Percentiles rank a stretch among this genome's conserved stretches.
Evolutionary conservation across 2,797 vertebrate genomes (phyloP).

Genomic region (Parambassis ranga): DNA sequence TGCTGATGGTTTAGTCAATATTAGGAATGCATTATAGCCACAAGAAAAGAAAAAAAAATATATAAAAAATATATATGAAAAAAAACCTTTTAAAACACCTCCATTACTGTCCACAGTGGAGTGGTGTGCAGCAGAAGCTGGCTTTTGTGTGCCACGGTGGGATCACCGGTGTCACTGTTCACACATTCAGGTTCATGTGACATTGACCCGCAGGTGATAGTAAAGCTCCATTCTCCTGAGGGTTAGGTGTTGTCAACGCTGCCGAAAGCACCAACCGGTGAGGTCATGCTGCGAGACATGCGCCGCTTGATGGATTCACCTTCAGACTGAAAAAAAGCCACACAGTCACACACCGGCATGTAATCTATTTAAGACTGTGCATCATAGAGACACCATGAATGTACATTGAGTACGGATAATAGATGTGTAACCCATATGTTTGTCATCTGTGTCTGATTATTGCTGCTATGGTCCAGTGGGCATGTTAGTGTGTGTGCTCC

Average conservation of each 20-base stretch:
- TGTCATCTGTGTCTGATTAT: slow-evolving; percentile 63
- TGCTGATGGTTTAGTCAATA: too few species aligned
- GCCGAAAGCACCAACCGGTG: slow-evolving; percentile 33
- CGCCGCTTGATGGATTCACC: slow-evolving; percentile 24
- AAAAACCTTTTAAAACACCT: neutral
- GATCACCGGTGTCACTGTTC: slow-evolving; percentile 61
- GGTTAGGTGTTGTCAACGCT: slow-evolving; percentile 41
- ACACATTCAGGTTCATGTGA: slow-evolving; percentile 63
- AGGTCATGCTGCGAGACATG: slow-evolving; percentile 21
- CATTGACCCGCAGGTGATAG: slow-evolving; percentile 54
- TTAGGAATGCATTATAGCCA: too few species aligned
- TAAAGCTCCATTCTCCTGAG: slow-evolving; percentile 35
- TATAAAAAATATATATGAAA: too few species aligned
- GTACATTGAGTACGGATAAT: slow-evolving; percentile 17
- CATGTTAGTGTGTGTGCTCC: slow-evolving; percentile 48
- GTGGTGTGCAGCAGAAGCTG: neutral
- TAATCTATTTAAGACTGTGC: slow-evolving; percentile 24
- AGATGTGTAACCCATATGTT: slow-evolving; percentile 61
- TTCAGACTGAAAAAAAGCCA: slow-evolving; percentile 16
- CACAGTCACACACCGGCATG: slow-evolving; percentile 7
- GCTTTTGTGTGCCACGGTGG: slow-evolving; percentile 30
- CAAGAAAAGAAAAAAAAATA: too few species aligned
- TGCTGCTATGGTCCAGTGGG: slow-evolving; percentile 65
- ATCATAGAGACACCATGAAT: slow-evolving; percentile 20
- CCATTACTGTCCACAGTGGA: neutral